Conservation (phyloP, 2,888 invertebrate genomes). For the Brachypterus glaber region DNA sequence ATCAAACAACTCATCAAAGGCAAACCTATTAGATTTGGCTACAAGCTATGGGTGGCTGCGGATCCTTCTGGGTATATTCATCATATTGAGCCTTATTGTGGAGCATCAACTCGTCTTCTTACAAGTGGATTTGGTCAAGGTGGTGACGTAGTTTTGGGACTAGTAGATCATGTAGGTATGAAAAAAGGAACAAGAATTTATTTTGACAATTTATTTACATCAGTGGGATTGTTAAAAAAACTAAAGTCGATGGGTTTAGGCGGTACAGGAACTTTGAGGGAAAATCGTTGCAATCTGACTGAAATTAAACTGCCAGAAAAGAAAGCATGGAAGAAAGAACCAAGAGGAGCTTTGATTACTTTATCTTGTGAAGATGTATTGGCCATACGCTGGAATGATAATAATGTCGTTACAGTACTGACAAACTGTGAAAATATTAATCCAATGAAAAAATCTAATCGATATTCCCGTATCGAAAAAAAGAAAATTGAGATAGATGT, state of each 20-base stretch:
- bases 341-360: too few species aligned
- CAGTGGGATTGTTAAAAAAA: slow-evolving; percentile 6
- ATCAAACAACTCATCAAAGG: slow-evolving; percentile 24
- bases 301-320: too few species aligned
- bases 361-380: not conserved
- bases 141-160: too few species aligned
- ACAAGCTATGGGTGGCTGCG: too few species aligned
- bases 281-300: slow-evolving; percentile 9
- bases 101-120: too few species aligned
- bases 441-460: slow-evolving; percentile 8
- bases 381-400: slow-evolving; percentile 10
- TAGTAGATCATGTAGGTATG: too few species aligned
- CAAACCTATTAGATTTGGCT: too few species aligned
- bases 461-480: slow-evolving; percentile 15
- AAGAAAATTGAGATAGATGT: slow-evolving; percentile 12
- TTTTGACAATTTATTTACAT: slow-evolving; percentile 14
- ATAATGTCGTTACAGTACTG: slow-evolving; percentile 13
- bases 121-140: too few species aligned
- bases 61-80: too few species aligned
- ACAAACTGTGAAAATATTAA: slow-evolving; percentile 12
- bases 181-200: too few species aligned
- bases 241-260: slow-evolving; percentile 5
- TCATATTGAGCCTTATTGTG: too few species aligned
- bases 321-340: too few species aligned
- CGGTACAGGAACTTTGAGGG: slow-evolving; percentile 11